Percentiles rank a stretch among this genome's conserved stretches.
These are phyloP conservation scores for Drosophila ustulata DNA, from an alignment of 2,888 invertebrate genomes.

Conservation along the genomic window DNA sequence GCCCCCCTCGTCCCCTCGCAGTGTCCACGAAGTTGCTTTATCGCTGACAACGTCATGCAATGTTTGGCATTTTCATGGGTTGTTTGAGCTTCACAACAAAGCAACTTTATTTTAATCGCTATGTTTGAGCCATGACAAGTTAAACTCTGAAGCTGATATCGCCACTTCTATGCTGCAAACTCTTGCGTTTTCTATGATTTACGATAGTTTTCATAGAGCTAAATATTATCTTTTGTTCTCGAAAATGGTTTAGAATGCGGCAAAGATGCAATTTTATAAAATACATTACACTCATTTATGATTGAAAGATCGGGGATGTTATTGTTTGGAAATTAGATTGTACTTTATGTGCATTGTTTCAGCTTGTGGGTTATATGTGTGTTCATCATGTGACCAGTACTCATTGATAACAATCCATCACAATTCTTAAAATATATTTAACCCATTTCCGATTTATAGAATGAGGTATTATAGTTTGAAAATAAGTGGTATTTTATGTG, in stretches of 20 bases:
- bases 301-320: background rate
- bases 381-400: background rate
- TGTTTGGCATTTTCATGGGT: conserved; percentile 68
- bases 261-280: background rate
- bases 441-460: no score
- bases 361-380: background rate
- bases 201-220: background rate
- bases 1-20: background rate
- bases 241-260: background rate
- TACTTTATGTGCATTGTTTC: background rate
- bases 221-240: background rate
- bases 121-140: conserved; percentile 36
- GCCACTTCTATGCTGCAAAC: conserved; percentile 3
- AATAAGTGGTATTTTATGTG: no score
- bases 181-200: background rate
- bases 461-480: no score
- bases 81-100: conserved; percentile 50
- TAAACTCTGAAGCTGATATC: conserved; percentile 9
- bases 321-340: background rate
- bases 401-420: no score
- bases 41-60: conserved; percentile 64
- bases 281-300: background rate
- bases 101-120: conserved; percentile 42
- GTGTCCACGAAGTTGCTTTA: conserved; percentile 32
- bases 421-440: no score